These are phyloP conservation scores for Papilio glaucus DNA, from an alignment of 1,140 invertebrate species.

Conservation along the genomic window DNA sequence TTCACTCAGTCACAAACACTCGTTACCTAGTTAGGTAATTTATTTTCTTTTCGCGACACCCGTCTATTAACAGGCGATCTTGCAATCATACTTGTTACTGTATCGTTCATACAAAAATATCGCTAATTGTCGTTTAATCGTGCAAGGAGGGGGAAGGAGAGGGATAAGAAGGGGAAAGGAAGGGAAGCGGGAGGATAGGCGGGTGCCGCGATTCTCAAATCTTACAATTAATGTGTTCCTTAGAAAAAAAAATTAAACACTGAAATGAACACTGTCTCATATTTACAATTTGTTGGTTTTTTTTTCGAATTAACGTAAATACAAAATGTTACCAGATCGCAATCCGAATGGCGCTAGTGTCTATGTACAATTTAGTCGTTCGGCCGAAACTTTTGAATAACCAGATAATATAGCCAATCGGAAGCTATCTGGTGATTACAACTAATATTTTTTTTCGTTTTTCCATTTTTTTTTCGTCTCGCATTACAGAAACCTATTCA, in stretches of 20 bases:
- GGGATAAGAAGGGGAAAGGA: constrained; percentile 33
- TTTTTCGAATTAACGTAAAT: constrained; percentile 70
- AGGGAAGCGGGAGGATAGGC: constrained; percentile 36
- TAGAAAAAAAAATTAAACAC: constrained; percentile 65
- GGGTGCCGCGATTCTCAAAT: constrained; percentile 33
- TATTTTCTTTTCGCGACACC: constrained; percentile 23
- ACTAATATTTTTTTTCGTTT: constrained; percentile 58
- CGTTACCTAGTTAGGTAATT: constrained; percentile 37
- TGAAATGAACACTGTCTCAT: constrained; percentile 71
- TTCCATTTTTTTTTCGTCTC: constrained; percentile 62
- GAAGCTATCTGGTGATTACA: constrained; percentile 58
- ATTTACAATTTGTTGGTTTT: constrained; percentile 71
- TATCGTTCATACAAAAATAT: constrained; percentile 41
- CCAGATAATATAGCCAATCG: constrained; percentile 43
- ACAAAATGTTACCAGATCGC: constrained; percentile 59
- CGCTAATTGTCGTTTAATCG: constrained; percentile 18
- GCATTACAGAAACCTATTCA: constrained; percentile 73
- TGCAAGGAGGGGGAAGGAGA: constrained; percentile 31
- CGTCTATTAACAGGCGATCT: not conserved
- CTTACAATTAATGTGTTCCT: constrained; percentile 56
- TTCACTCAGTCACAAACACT: constrained; percentile 25
- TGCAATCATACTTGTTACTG: constrained; percentile 15
- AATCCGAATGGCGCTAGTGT: constrained; percentile 34
- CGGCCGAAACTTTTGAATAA: constrained; percentile 46
- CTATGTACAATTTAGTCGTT: constrained; percentile 70